Evolutionary conservation across 2,888 invertebrate species (phyloP).

Genomic region (Zelleria hepariella): DNA sequence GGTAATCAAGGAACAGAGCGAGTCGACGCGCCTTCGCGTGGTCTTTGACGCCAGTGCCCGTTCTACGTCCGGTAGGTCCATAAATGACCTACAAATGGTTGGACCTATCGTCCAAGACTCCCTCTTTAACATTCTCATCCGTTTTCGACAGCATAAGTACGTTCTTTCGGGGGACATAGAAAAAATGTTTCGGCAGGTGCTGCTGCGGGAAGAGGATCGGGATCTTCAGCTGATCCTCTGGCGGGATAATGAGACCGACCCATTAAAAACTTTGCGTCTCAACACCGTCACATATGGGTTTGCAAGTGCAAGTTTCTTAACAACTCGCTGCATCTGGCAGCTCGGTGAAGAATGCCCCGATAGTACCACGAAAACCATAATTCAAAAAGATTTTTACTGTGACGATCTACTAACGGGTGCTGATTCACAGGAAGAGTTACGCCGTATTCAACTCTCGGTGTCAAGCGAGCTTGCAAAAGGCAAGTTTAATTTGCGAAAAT

Average conservation of each 20-base stretch:
- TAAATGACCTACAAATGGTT: neutral
- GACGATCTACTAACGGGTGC: neutral
- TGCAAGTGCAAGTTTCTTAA: neutral
- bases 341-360: neutral
- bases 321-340: neutral
- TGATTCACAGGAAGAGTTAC: neutral
- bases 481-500: neutral
- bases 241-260: neutral
- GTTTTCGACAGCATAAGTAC: too few species aligned
- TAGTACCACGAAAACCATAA: neutral
- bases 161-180: too few species aligned
- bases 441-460: neutral
- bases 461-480: neutral
- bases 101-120: neutral
- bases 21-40: neutral
- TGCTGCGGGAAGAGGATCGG: neutral
- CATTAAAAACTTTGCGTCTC: neutral
- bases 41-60: neutral
- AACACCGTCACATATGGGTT: neutral
- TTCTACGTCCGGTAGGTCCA: neutral
- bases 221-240: neutral
- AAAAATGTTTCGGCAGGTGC: neutral
- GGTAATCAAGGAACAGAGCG: neutral
- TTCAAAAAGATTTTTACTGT: neutral
- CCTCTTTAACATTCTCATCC: neutral